Percentiles rank a stretch among this genome's conserved stretches.
Conservation (phyloP, 2,797 vertebrate genomes). For the Hafferia zeledoni region DNA sequence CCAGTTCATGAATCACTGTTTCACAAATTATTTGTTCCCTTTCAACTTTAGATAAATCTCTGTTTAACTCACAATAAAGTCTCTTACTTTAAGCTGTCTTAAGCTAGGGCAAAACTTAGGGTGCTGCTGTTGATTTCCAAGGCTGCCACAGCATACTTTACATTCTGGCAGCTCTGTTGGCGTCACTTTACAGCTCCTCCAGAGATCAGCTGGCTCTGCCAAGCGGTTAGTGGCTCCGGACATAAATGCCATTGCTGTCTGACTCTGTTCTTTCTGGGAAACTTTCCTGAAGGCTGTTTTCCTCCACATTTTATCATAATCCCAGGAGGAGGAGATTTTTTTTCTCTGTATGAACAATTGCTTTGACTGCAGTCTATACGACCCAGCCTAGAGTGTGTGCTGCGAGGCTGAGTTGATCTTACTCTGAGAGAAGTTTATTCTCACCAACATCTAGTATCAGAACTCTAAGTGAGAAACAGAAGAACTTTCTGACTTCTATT, state of each 20-base stretch:
- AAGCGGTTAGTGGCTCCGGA: conserved; percentile 2
- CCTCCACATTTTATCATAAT: conserved; percentile 13
- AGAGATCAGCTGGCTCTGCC: conserved; percentile 8
- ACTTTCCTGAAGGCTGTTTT: background rate
- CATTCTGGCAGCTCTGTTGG: conserved; percentile 19
- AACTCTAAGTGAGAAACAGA: background rate
- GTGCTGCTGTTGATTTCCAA: background rate
- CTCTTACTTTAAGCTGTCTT: conserved; percentile 6
- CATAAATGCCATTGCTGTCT: conserved; percentile 43
- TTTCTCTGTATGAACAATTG: background rate
- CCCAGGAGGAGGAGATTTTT: background rate
- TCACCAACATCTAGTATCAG: background rate
- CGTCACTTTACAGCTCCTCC: background rate
- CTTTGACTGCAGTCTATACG: background rate
- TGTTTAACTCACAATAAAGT: background rate
- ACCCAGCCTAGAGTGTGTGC: background rate
- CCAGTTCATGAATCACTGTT: background rate
- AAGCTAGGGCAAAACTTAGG: background rate
- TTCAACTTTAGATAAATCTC: background rate
- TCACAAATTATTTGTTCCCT: background rate
- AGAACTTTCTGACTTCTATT: background rate
- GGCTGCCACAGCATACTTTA: conserved; percentile 36
- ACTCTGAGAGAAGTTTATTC: background rate
- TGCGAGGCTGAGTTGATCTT: background rate
- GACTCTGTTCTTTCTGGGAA: conserved; percentile 53